phyloP scores from a whole-genome alignment of 2,113 vertebrate species.

The Channa argus region DNA sequence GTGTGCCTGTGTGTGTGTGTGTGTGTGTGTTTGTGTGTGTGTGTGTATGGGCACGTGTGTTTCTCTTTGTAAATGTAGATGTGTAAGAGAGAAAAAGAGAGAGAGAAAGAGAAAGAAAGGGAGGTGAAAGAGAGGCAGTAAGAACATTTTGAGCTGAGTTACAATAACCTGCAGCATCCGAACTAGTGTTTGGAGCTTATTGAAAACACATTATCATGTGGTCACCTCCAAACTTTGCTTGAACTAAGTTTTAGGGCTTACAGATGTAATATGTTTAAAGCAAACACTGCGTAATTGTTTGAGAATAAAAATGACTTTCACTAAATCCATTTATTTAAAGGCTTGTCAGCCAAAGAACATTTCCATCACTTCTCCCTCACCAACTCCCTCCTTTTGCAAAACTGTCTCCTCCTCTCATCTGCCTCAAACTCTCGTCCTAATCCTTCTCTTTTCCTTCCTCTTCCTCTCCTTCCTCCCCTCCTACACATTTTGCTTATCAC shows the following conservation, averaged over 20 bases:
- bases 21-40: slow-evolving; percentile 4
- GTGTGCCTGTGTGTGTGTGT: neutral
- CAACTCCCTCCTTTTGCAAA: slow-evolving; percentile 23
- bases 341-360: slow-evolving; percentile 14
- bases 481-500: slow-evolving; percentile 71
- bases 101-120: neutral
- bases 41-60: neutral
- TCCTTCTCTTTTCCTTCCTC: slow-evolving; percentile 25
- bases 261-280: neutral
- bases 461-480: slow-evolving; percentile 39
- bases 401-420: slow-evolving; percentile 44
- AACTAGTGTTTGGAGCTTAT: neutral
- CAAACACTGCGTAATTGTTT: neutral
- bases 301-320: neutral
- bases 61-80: slow-evolving; percentile 7
- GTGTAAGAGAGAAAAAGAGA: slow-evolving; percentile 14
- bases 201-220: neutral
- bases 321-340: slow-evolving; percentile 25
- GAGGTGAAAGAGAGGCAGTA: too few relatives aligned
- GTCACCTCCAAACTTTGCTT: neutral
- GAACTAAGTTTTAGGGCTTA: neutral
- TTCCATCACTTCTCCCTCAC: slow-evolving; percentile 40
- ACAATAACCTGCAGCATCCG: slow-evolving; percentile 29
- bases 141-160: slow-evolving; percentile 22
- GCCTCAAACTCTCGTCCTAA: slow-evolving; percentile 25